Conservation (phyloP, 2,888 invertebrate species). For the Apeira syringaria region DNA sequence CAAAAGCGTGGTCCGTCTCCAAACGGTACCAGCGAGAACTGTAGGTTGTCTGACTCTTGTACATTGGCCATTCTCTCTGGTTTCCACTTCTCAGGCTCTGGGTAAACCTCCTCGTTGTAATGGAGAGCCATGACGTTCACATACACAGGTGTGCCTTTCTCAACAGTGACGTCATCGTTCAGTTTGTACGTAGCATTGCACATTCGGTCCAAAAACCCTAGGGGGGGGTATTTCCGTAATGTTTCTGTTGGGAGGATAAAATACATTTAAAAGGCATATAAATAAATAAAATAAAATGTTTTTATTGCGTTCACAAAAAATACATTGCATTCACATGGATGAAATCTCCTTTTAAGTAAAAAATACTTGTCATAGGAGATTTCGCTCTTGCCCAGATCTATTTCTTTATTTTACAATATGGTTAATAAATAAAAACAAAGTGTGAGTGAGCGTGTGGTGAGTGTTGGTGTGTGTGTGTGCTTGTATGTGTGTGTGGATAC, state of each 20-base stretch:
- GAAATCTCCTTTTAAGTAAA: too few relatives aligned
- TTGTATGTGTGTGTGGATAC: too few relatives aligned
- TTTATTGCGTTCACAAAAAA: too few relatives aligned
- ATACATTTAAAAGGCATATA: too few relatives aligned
- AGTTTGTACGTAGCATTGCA: constrained; percentile 51
- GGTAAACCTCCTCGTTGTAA: constrained; percentile 50
- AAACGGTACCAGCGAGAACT: constrained; percentile 60
- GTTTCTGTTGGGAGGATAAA: constrained; percentile 62
- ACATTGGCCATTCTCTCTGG: constrained; percentile 54
- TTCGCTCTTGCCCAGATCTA: too few relatives aligned
- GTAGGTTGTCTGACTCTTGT: constrained; percentile 51
- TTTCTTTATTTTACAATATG: too few relatives aligned
- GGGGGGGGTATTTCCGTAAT: constrained; percentile 55
- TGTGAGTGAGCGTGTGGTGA: too few relatives aligned
- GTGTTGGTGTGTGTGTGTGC: too few relatives aligned
- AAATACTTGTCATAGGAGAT: too few relatives aligned
- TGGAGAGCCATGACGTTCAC: constrained; percentile 60
- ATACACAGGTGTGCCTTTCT: constrained; percentile 55
- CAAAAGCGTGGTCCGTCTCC: constrained; percentile 66
- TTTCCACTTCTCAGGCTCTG: constrained; percentile 56
- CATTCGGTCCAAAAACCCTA: constrained; percentile 54
- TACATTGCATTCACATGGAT: too few relatives aligned
- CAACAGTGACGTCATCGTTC: constrained; percentile 51
- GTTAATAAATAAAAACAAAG: too few relatives aligned
- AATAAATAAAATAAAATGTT: too few relatives aligned